Evolutionary conservation across 2,888 invertebrate genomes (phyloP), one percentile per base, ranked within the genome.

Genomic region (Acrobeloides nanus): DNA sequence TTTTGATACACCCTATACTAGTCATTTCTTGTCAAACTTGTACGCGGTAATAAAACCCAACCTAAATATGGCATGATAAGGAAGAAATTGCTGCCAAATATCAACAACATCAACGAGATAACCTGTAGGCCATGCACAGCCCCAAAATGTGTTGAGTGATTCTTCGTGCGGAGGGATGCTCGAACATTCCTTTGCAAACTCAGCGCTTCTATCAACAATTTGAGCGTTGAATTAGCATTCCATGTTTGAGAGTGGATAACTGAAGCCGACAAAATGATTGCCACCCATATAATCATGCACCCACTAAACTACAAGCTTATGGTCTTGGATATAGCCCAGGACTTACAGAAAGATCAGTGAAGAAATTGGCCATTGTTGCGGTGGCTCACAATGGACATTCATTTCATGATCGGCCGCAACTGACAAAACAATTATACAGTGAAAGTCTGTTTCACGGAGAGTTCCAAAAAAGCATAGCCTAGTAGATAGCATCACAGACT

Each of bases 61-160:
- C 69, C 70, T 42, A 71, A 61, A 42, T 67, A 71, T 3, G 70
- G 70, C 33, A 67, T 60, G 54, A 68, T 64, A 6, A 60, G 39
- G 42, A 61, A 67, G 53, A 66, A 70, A 20, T 66, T 62, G 48
- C 62, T 54, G 38, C 71, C 71, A 17, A 46, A 46, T 18, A 68
- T 50, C 4, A 70, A 45, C 12, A 52, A 31, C 41, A 66, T 46
- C 31, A 58, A 56, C 1, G 61, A 58, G 24, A 58, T 3, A 12
- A 54, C 60, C 21, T 61, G 54, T 12, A 59, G 32, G 20, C 59
- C 60, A 25, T 51, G 59, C 12, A 57, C 45, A 17, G 48, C 47
- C 33, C 48, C 40, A 32, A 51, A 59, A 27, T 51, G 50, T 18
- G 34, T 18, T 21, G 38, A 26, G 8, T 40, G 27, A 8, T 59